Evolutionary conservation across 2,888 invertebrate genomes (phyloP).

Genomic region (Nomada fabriciana): DNA sequence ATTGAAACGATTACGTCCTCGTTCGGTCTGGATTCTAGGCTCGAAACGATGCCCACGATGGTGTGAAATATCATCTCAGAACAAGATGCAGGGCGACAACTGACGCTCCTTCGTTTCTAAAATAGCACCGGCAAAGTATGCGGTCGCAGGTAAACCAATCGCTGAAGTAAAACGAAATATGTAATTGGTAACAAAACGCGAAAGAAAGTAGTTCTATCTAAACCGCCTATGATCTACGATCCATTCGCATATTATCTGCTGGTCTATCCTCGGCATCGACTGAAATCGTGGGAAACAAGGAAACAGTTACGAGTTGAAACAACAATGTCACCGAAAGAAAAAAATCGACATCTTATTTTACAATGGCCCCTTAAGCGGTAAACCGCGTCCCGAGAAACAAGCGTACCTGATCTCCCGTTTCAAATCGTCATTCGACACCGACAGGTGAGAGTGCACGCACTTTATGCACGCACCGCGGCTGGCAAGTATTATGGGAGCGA

Average conservation of each 20-base stretch:
- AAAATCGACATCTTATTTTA: constrained; percentile 46
- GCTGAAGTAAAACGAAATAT: constrained; percentile 7
- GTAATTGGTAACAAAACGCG: not conserved
- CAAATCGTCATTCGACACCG: constrained; percentile 58
- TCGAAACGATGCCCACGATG: constrained; percentile 1
- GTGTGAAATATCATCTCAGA: constrained; percentile 38
- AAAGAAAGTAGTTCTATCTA: not conserved
- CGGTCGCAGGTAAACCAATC: not conserved
- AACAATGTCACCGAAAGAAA: constrained; percentile 10
- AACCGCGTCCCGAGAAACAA: constrained; percentile 53
- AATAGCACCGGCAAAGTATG: not conserved
- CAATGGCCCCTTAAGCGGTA: constrained; percentile 57
- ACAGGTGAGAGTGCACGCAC: constrained; percentile 58
- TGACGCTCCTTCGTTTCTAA: constrained; percentile 26
- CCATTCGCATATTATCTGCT: not conserved
- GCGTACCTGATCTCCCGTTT: constrained; percentile 51
- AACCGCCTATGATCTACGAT: not conserved
- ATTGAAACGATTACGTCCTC: not conserved
- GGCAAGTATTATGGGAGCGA: constrained; percentile 34
- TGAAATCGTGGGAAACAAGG: constrained; percentile 48
- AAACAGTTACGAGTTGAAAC: constrained; percentile 14
- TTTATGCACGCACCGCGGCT: constrained; percentile 12
- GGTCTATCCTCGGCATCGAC: not conserved
- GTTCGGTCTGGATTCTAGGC: not conserved
- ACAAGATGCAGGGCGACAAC: constrained; percentile 30